A percentile compares a stretch with the other conserved stretches of the same genome.
phyloP scores from a whole-genome alignment of 1,140 invertebrate species.

The Aphelinus atriplicis region DNA sequence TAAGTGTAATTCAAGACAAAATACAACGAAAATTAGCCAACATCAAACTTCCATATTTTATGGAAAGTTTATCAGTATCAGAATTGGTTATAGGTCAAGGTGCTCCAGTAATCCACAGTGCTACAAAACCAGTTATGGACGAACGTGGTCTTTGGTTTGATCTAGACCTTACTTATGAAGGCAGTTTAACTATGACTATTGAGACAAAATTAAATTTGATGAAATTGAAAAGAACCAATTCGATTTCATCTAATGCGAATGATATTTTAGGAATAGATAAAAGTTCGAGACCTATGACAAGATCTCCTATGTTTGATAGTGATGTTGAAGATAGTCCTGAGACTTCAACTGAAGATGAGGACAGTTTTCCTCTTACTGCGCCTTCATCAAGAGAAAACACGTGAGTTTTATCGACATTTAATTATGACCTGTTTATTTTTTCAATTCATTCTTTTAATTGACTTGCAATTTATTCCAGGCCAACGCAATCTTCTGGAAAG shows the following conservation, averaged over 20 bases:
- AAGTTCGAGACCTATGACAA: constrained; percentile 45
- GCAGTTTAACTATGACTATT: constrained; percentile 88
- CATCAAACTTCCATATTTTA: constrained; percentile 89
- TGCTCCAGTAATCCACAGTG: constrained; percentile 80
- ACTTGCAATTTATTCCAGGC: constrained; percentile 47
- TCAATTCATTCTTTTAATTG: not conserved
- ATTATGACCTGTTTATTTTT: not conserved
- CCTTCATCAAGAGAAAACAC: constrained; percentile 56
- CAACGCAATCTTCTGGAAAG: constrained; percentile 70
- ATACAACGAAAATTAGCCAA: constrained; percentile 88
- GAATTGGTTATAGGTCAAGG: constrained; percentile 81
- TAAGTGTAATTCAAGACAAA: constrained; percentile 75
- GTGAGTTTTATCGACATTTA: constrained; percentile 46
- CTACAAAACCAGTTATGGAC: constrained; percentile 80
- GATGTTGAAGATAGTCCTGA: constrained; percentile 93
- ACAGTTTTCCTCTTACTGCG: constrained; percentile 48
- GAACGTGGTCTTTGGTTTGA: constrained; percentile 93
- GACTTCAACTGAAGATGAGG: constrained; percentile 88
- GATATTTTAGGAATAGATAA: constrained; percentile 45
- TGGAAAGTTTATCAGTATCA: constrained; percentile 83
- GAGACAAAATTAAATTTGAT: constrained; percentile 95
- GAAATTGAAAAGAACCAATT: constrained; percentile 74
- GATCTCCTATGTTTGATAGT: constrained; percentile 77
- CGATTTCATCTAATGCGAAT: constrained; percentile 44
- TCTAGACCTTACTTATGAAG: constrained; percentile 89